Evolutionary conservation across 2,888 invertebrate species (phyloP), one percentile per base, ranked within the genome.

Genomic region (Ditula angustiorana): DNA sequence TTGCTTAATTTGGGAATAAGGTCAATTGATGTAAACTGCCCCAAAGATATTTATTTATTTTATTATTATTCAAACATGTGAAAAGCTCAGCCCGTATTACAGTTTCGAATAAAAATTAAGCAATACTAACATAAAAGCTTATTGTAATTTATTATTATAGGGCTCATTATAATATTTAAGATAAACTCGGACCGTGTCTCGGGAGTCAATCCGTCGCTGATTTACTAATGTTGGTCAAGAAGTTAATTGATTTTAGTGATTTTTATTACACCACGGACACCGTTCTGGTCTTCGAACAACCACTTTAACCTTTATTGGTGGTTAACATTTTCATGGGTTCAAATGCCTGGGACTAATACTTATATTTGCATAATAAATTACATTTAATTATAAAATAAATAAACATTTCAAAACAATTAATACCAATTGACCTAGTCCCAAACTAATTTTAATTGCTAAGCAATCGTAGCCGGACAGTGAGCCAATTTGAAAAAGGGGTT

Each of bases 81-180:
- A 37, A 16, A 13, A 37, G 16, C 13, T 13, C 35, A n/a, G n/a
- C n/a, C 7, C 35, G 13, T 16, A 16, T 13, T 13, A 5, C 11
- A 11, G 33, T 33, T 37, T 41, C 41, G 16, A 16, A 19, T 2
- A n/a, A 16, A 37, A 47, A 55, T 55, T 56, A 56, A 56, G 55
- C 37, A 62, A 41, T 61, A 61, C 21, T 5, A 61, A 56, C 49
- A 37, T 62, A 49, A 61, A 61, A 55, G 61, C 37, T 49, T 56
- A 49, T 28, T 30, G 37, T 47, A 47, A 61, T 61, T 55, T 61
- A 61, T 61, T 49, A n/a, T 55, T 56, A 56, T 26, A 37, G 26
- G 26, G 37, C 37, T 56, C 47, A 62, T 56, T 62, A 62, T 47
- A 62, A 62, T 62, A 62, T 62, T 62, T 21, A 8, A 56, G 55